phyloP scores from a whole-genome alignment of 2,888 invertebrate species.

The Gisinianus flammeolus region DNA sequence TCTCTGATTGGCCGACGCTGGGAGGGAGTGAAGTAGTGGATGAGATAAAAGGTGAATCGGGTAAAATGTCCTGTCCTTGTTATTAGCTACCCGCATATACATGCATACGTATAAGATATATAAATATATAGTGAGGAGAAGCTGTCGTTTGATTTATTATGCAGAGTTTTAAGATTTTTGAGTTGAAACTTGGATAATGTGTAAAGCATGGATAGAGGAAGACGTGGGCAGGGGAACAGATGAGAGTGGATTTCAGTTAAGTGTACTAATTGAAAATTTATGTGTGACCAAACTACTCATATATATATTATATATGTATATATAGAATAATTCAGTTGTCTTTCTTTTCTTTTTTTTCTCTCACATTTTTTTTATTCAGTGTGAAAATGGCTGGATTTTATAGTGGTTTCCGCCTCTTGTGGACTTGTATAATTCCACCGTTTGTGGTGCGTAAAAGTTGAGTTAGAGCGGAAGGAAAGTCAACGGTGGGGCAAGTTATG shows the following conservation, averaged over 20 bases:
- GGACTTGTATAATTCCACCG: constrained; percentile 1
- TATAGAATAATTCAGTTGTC: constrained; percentile 1
- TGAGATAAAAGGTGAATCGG: not conserved
- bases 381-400: not conserved
- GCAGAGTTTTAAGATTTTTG: not conserved
- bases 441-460: constrained; percentile 12
- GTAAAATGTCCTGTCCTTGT: too few relatives aligned
- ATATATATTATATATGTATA: too few relatives aligned
- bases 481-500: not conserved
- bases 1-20: not conserved
- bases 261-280: constrained; percentile 12
- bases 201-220: not conserved
- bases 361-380: not conserved
- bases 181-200: not conserved
- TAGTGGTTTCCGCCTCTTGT: not conserved
- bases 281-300: constrained; percentile 1
- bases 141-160: not conserved
- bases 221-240: not conserved
- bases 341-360: not conserved
- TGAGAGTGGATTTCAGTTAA: not conserved
- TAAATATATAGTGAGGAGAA: not conserved
- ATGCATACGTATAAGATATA: not conserved
- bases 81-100: not conserved
- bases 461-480: constrained; percentile 2
- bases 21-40: not conserved